Evolutionary conservation across 2,113 vertebrate genomes (phyloP), one percentile per base, ranked within the genome.

Genomic region (Mustelus asterias): DNA sequence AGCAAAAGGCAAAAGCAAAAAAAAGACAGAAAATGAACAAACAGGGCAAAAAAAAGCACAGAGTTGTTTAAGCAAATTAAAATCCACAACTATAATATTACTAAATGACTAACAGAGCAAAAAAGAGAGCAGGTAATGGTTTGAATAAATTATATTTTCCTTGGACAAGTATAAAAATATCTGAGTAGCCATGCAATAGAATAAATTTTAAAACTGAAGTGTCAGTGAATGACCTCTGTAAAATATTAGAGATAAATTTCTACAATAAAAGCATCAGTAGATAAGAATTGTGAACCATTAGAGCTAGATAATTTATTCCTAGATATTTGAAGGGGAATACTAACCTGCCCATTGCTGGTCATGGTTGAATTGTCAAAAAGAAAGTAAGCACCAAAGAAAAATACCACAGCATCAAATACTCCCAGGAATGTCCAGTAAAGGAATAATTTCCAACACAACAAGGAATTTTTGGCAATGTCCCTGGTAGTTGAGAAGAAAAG

Each of bases 341-440:
- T 97, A 97, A 99, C 99, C 99, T 99, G 99, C 97, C 99, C 99
- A 0, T 99, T 99, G 98, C 98, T 99, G 98, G 98, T 99, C 97
- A 99, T 98, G 83, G 98, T 97, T 88, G 98, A 99, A 97, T 99
- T 99, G 96, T 99, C 98, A 96, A 99, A 99, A 97, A 99, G 97
- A 97, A 99, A 99, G 97, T 99, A 99, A 97, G 98, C 98, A 97
- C 99, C 99, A 96, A 99, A 99, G 98, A 99, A 99, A 98, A 99
- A 99, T 89, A 99, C 98, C 54, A 98, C 95, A 11, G 99, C 99
- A 1, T 99, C 98, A 90, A 99, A 99, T 1, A 99, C 97, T 2
- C 99, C 99, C 95, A 99, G 97, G 96, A 98, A 96, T 4, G 99
- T 99, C 99, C 99, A 99, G 96, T 99, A 99, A 96, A 99, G 97